Evolutionary conservation across 1,140 invertebrate genomes (phyloP).

Genomic region (Sycophila sp.): DNA sequence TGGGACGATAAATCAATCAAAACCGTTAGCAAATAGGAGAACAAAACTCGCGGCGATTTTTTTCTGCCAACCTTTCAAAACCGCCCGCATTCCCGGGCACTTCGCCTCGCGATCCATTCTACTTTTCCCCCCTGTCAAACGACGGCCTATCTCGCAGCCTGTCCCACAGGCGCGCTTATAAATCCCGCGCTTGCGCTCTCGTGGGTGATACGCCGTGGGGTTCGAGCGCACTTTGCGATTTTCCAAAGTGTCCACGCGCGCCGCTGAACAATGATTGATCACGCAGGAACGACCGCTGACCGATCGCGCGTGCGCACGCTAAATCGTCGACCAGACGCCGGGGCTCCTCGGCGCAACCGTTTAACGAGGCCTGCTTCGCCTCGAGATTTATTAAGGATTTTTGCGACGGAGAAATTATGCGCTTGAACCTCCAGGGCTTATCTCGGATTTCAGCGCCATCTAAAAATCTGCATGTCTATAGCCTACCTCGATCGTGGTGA

Average conservation of each 20-base stretch:
- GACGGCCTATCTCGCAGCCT: neutral
- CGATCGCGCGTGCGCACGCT: too few relatives aligned
- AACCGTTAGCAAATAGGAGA: neutral
- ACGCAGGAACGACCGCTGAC: neutral
- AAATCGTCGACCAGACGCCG: too few relatives aligned
- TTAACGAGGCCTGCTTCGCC: too few relatives aligned
- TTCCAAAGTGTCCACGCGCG: neutral
- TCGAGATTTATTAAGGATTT: too few relatives aligned
- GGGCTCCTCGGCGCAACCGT: too few relatives aligned
- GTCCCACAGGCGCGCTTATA: neutral
- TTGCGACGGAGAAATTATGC: too few relatives aligned
- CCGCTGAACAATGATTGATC: constrained; percentile 6
- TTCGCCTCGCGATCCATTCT: neutral
- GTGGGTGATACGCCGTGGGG: neutral
- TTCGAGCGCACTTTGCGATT: neutral
- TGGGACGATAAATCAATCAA: constrained; percentile 7
- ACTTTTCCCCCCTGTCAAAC: neutral
- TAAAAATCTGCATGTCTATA: too few relatives aligned
- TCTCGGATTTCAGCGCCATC: too few relatives aligned
- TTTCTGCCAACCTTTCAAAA: neutral
- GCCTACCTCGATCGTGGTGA: too few relatives aligned
- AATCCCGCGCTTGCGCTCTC: too few relatives aligned
- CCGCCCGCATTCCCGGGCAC: neutral
- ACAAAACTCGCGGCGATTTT: neutral
- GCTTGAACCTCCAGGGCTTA: too few relatives aligned